These are phyloP conservation scores for Acanthoscelides obtectus DNA, from an alignment of 2,888 invertebrate genomes.

Conservation along the genomic window DNA sequence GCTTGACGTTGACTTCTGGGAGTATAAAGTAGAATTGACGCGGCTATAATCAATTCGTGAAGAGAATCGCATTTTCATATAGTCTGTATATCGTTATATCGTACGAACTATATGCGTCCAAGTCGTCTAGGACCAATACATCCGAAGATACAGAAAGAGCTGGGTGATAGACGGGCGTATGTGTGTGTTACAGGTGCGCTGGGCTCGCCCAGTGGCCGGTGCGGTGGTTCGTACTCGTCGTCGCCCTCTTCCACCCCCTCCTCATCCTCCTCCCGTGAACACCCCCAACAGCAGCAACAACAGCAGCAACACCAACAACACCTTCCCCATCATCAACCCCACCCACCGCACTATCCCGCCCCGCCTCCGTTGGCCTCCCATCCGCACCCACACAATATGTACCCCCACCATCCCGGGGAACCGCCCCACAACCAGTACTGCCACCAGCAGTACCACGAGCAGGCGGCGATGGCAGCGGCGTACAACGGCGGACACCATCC, in stretches of 20 bases:
- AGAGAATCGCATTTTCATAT: too few species aligned
- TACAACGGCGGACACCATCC: not conserved
- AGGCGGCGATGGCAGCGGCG: not conserved
- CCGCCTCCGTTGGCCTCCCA: slow-evolving; percentile 20
- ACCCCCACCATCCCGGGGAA: slow-evolving; percentile 38
- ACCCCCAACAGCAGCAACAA: slow-evolving; percentile 51
- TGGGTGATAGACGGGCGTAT: slow-evolving; percentile 32
- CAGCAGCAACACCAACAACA: slow-evolving; percentile 41
- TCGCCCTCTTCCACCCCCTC: slow-evolving; percentile 50
- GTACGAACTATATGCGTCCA: too few species aligned
- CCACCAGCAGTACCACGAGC: slow-evolving; percentile 37
- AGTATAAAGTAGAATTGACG: too few species aligned
- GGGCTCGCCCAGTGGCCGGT: slow-evolving; percentile 53
- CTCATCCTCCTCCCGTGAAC: slow-evolving; percentile 53
- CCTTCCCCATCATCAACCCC: slow-evolving; percentile 52
- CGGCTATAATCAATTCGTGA: too few species aligned
- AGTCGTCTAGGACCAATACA: not conserved
- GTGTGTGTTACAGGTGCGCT: slow-evolving; percentile 57
- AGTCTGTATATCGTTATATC: too few species aligned
- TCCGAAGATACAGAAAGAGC: slow-evolving; percentile 15
- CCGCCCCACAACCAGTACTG: slow-evolving; percentile 46
- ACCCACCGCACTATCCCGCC: slow-evolving; percentile 43
- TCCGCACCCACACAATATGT: not conserved
- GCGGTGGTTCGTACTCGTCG: slow-evolving; percentile 47
- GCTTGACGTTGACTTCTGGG: too few species aligned